phyloP scores from a whole-genome alignment of 2,113 vertebrate species.

The Plecotus auritus region DNA sequence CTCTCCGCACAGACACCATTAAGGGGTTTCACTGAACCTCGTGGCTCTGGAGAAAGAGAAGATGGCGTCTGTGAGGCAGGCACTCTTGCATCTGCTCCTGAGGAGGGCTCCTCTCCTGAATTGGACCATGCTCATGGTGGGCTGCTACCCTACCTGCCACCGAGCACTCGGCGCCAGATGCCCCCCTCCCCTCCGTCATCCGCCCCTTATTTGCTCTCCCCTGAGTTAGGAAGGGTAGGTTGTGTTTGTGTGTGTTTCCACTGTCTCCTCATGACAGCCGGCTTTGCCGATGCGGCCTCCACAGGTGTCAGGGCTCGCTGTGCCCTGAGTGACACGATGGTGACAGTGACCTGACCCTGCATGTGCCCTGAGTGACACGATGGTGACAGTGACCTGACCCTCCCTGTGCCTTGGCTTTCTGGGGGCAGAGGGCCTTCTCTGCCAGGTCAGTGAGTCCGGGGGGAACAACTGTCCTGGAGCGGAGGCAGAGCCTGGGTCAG shows the following conservation, averaged over 20 bases:
- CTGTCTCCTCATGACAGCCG: not conserved
- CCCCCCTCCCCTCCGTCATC: accelerated
- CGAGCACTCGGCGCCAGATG: not conserved
- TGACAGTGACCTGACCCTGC: not conserved
- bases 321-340: not conserved
- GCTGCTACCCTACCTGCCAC: not conserved
- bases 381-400: not conserved
- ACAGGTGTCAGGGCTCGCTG: not conserved
- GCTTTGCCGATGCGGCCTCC: not conserved
- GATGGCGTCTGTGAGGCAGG: not conserved
- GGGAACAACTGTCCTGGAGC: not conserved
- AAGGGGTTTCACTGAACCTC: constrained; percentile 13
- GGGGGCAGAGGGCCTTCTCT: not conserved
- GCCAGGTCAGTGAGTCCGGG: not conserved
- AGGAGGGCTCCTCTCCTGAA: not conserved
- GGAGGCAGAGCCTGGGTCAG: not conserved
- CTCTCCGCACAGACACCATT: not conserved
- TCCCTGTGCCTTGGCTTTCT: not conserved
- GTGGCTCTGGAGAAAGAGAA: constrained; percentile 28
- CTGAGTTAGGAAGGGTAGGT: not conserved
- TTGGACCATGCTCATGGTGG: not conserved
- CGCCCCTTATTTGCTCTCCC: not conserved
- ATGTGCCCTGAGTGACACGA: not conserved
- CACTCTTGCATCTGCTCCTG: constrained; percentile 6
- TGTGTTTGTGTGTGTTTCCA: not conserved